phyloP scores from a whole-genome alignment of 2,797 vertebrate genomes.

The Atherinosoma microstoma region DNA sequence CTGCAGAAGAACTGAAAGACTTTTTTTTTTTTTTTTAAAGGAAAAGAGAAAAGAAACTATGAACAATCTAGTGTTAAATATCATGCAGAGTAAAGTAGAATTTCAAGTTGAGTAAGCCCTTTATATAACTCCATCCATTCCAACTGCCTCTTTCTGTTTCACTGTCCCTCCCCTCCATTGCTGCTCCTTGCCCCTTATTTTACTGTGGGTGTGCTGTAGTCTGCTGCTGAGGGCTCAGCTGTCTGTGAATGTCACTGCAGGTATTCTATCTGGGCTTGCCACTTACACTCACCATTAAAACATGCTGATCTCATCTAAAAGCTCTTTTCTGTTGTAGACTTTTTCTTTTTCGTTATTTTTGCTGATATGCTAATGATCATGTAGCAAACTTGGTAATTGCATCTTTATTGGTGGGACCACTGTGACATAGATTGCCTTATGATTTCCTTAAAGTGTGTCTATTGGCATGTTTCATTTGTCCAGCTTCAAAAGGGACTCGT shows the following conservation, averaged over 20 bases:
- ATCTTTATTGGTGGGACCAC: not conserved
- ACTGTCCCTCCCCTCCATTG: slow-evolving; percentile 50
- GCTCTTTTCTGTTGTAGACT: slow-evolving; percentile 22
- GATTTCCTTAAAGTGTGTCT: not conserved
- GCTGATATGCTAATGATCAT: slow-evolving; percentile 8
- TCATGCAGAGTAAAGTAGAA: slow-evolving; percentile 84
- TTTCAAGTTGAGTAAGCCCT: slow-evolving; percentile 92
- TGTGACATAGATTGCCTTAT: not conserved
- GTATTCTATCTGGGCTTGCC: slow-evolving; percentile 57
- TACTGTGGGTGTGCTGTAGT: slow-evolving; percentile 74
- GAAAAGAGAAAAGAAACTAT: slow-evolving; percentile 12
- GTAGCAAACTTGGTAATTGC: not conserved
- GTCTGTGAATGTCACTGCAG: slow-evolving; percentile 75
- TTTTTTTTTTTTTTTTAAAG: slow-evolving; percentile 1
- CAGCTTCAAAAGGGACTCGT: not conserved
- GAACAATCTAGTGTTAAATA: slow-evolving; percentile 77
- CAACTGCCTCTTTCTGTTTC: slow-evolving; percentile 64
- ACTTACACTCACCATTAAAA: slow-evolving; percentile 43
- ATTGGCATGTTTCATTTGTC: slow-evolving; percentile 25
- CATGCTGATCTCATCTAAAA: slow-evolving; percentile 23
- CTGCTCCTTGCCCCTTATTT: slow-evolving; percentile 56
- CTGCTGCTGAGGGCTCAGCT: slow-evolving; percentile 73
- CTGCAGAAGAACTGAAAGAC: slow-evolving; percentile 71
- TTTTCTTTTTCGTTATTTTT: slow-evolving; percentile 9
- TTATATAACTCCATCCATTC: slow-evolving; percentile 68